Evolutionary conservation across 2,797 vertebrate species (phyloP).

Genomic region (Novumbra hubbsi): DNA sequence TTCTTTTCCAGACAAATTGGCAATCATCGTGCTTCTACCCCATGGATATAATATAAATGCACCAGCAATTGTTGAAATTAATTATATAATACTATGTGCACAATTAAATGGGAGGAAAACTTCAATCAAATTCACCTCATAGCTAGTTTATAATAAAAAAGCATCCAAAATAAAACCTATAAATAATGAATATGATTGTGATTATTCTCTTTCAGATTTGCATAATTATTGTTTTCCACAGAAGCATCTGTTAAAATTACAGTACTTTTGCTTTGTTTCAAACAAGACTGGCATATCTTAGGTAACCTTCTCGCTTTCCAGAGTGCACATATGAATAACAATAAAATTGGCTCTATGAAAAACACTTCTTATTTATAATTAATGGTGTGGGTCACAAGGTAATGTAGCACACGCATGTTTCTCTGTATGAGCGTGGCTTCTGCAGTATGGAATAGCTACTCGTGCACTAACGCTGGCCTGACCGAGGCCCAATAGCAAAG

Average conservation of each 20-base stretch:
- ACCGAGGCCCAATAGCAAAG: constrained; percentile 14
- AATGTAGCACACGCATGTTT: constrained; percentile 61
- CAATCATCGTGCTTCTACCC: constrained; percentile 71
- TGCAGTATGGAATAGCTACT: constrained; percentile 28
- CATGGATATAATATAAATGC: constrained; percentile 76
- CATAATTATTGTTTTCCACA: constrained; percentile 78
- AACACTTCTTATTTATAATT: constrained; percentile 69
- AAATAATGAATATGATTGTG: constrained; percentile 80
- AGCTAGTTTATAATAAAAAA: constrained; percentile 75
- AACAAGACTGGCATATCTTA: constrained; percentile 31
- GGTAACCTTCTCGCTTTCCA: constrained; percentile 51
- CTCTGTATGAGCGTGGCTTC: constrained; percentile 55
- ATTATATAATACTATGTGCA: constrained; percentile 76
- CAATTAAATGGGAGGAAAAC: constrained; percentile 76
- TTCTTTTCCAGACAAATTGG: constrained; percentile 74
- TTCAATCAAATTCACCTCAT: constrained; percentile 71
- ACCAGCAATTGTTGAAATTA: constrained; percentile 74
- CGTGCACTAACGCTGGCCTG: background rate
- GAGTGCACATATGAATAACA: constrained; percentile 57
- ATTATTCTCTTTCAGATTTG: constrained; percentile 78
- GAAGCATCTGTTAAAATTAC: constrained; percentile 74
- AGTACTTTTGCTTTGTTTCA: constrained; percentile 55
- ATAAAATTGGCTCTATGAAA: constrained; percentile 61
- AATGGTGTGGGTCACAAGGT: constrained; percentile 55
- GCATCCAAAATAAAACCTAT: constrained; percentile 74